Evolutionary conservation across 2,888 invertebrate genomes (phyloP).

Genomic region (Serripes groenlandicus): DNA sequence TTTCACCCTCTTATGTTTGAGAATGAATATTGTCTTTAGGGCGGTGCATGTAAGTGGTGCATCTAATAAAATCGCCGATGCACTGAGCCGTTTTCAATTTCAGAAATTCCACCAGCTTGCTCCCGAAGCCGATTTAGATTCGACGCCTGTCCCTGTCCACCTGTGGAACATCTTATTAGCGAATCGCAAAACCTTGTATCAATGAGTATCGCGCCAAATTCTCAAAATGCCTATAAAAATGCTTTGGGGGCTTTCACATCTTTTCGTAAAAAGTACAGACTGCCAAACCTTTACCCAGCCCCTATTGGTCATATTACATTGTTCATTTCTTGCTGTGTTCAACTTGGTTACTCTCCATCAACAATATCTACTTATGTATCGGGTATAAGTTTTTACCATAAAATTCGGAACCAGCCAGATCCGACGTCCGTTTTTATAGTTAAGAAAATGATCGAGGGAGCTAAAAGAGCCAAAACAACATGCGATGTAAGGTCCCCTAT

Average conservation of each 20-base stretch:
- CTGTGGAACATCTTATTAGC: slow-evolving; percentile 23
- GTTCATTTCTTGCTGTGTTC: slow-evolving; percentile 44
- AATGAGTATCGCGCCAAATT: slow-evolving; percentile 19
- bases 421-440: slow-evolving; percentile 31
- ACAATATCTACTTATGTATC: slow-evolving; percentile 38
- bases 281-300: slow-evolving; percentile 23
- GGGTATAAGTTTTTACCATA: slow-evolving; percentile 44
- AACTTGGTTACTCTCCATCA: slow-evolving; percentile 37
- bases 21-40: slow-evolving; percentile 30
- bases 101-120: slow-evolving; percentile 9
- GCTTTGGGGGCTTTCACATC: neutral
- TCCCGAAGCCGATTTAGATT: slow-evolving; percentile 24
- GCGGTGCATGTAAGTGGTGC: slow-evolving; percentile 26
- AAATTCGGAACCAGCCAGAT: slow-evolving; percentile 1
- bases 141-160: neutral
- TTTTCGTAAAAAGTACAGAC: slow-evolving; percentile 5
- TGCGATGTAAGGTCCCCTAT: slow-evolving; percentile 29
- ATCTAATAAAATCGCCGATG: slow-evolving; percentile 12
- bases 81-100: slow-evolving; percentile 29
- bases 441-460: slow-evolving; percentile 45
- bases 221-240: slow-evolving; percentile 16
- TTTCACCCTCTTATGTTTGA: slow-evolving; percentile 30
- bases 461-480: slow-evolving; percentile 1
- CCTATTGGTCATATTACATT: slow-evolving; percentile 22
- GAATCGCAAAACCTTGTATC: slow-evolving; percentile 13